These are phyloP conservation scores for Leucoraja erinaceus DNA, from an alignment of 2,113 vertebrate genomes.

Conservation along the genomic window DNA sequence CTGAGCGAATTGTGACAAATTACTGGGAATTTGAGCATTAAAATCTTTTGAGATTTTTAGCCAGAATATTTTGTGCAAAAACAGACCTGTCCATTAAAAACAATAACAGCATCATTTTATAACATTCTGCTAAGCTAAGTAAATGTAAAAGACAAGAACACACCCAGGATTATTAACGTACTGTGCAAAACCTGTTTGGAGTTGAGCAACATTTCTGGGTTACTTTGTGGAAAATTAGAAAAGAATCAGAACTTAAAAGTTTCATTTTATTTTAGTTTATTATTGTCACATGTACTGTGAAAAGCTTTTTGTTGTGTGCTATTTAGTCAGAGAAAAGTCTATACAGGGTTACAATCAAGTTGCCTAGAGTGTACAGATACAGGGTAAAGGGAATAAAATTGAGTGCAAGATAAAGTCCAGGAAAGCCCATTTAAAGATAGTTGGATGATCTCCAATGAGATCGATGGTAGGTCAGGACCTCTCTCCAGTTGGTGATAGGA, in stretches of 20 bases:
- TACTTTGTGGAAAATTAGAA: not conserved
- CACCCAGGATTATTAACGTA: not conserved
- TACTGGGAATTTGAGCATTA: not conserved
- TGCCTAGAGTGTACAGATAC: too few relatives aligned
- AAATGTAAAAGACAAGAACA: not conserved
- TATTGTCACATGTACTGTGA: too few relatives aligned
- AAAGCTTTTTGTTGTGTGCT: too few relatives aligned
- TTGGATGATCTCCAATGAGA: too few relatives aligned
- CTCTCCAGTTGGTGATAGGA: too few relatives aligned
- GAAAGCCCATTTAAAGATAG: too few relatives aligned
- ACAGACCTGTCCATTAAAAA: not conserved
- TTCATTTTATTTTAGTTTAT: too few relatives aligned
- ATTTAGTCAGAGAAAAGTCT: too few relatives aligned
- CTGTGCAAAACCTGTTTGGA: not conserved
- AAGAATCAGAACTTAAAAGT: not conserved
- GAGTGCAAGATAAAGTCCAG: too few relatives aligned
- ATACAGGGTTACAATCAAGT: too few relatives aligned
- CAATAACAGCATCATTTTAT: not conserved
- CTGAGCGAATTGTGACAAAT: conserved; percentile 7
- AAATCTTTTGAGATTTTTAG: not conserved
- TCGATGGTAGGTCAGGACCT: too few relatives aligned
- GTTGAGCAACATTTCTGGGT: not conserved
- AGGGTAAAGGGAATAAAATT: too few relatives aligned
- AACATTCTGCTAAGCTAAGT: not conserved
- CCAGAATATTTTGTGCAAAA: not conserved